Evolutionary conservation across 1,140 invertebrate species (phyloP).

Genomic region (Limonius californicus): DNA sequence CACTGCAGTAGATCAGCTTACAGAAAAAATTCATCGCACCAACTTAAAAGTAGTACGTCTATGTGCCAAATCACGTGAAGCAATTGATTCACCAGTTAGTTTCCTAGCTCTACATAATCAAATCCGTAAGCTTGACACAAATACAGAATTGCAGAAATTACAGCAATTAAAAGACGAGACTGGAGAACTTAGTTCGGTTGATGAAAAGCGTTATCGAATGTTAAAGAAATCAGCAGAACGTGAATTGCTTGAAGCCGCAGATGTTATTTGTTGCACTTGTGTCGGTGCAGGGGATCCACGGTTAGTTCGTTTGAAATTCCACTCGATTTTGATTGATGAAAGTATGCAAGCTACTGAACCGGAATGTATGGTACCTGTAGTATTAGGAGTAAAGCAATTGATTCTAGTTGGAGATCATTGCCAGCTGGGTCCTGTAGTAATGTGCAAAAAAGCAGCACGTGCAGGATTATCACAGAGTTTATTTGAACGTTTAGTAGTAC

Average conservation of each 20-base stretch:
- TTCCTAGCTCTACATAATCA: conserved; percentile 98
- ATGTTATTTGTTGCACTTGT: conserved; percentile 99
- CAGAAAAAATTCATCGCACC: conserved; percentile 97
- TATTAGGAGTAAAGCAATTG: conserved; percentile 92
- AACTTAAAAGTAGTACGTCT: conserved; percentile 95
- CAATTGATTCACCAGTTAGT: conserved; percentile 96
- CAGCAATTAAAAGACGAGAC: conserved; percentile 97
- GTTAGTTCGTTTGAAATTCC: conserved; percentile 87
- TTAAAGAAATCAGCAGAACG: conserved; percentile 91
- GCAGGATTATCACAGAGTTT: conserved; percentile 96
- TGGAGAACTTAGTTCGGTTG: conserved; percentile 87
- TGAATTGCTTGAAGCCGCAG: conserved; percentile 89
- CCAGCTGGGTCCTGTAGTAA: conserved; percentile 96
- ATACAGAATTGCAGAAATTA: conserved; percentile 89
- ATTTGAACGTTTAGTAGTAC: conserved; percentile 94
- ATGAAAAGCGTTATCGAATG: conserved; percentile 91
- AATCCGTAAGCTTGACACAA: conserved; percentile 88
- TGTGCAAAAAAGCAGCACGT: conserved; percentile 98
- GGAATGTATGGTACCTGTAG: conserved; percentile 94
- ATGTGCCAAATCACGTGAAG: conserved; percentile 97
- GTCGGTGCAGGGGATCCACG: conserved; percentile 96
- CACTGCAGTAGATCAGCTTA: conserved; percentile 98
- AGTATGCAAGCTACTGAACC: conserved; percentile 80
- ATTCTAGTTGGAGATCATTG: conserved; percentile 99
- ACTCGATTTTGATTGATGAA: conserved; percentile 97